Evolutionary conservation across 1,140 invertebrate species (phyloP), one percentile per base, ranked within the genome.

Genomic region (Drosophila ficusphila): DNA sequence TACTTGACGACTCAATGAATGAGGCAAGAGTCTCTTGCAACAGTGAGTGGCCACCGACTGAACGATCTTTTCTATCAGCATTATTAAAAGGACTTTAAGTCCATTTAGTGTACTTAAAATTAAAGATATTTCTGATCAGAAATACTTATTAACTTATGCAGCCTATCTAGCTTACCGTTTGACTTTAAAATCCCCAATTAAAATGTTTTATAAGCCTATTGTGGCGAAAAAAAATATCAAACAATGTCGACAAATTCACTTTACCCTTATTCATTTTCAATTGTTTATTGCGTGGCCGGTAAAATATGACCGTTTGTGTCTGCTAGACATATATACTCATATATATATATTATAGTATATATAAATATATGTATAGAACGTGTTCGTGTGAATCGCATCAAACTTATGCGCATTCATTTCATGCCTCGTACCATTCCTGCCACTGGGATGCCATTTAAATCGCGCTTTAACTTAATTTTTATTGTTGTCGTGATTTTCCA

Each of bases 1-100:
- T 78, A 88, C 82, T 89, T 88, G 82, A 88, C 81, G 82, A 77
- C 82, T 86, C 78, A 86, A 76, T 86, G 81, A 86, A 86, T 86
- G 81, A 77, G 81, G 57, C 72, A 51, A 60, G 61, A 52, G 67
- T 54, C 56, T 76, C 39, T 14, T 31, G 29, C 41, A 36, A n/a
- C 58, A 54, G 49, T 64, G 71, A 71, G 57, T 58, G 64, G 74
- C 77, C 12, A 8, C 9, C 44, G 3, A 31, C 16, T 12, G 23
- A 14, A 29, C 27, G n/a, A 18, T 44, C 27, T 31, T 49, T 6
- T 18, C 34, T 29, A 27, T 16, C 23, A 46, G 18, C 41, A 14
- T 4, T 14, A 44, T 25, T 44, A 44, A 42, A 12, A 12, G 41
- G 5, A 23, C 23, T 23, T 23, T 23, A 23, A 23, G n/a, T 31